A percentile compares a stretch with the other conserved stretches of the same genome.
phyloP scores from a whole-genome alignment of 1,140 invertebrate species.

The Bombus sibiricus region DNA sequence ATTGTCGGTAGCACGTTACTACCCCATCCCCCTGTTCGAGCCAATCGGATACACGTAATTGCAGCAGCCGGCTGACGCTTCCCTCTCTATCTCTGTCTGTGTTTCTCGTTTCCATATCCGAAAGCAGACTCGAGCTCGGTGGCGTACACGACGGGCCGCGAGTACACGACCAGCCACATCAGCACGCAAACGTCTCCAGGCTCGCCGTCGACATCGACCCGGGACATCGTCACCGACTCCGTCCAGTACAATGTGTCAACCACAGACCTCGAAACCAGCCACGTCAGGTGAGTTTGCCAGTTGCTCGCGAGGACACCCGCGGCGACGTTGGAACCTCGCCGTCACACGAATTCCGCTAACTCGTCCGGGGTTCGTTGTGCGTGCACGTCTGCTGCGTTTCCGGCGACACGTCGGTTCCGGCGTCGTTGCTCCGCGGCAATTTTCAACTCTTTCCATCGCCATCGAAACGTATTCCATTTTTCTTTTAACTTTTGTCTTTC shows the following conservation, averaged over 20 bases:
- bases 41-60: constrained; percentile 52
- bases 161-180: constrained; percentile 76
- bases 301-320: constrained; percentile 11
- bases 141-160: constrained; percentile 77
- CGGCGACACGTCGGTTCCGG: background rate
- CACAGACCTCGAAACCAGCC: constrained; percentile 74
- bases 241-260: constrained; percentile 78
- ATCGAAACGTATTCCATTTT: background rate
- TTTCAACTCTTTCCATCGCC: background rate
- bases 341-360: background rate
- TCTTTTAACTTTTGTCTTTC: accelerated
- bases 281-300: constrained; percentile 72
- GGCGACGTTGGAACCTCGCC: background rate
- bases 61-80: constrained; percentile 39
- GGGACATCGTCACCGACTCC: constrained; percentile 75
- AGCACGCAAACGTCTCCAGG: constrained; percentile 73
- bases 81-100: background rate
- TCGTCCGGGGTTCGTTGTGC: background rate
- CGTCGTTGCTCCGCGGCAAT: background rate
- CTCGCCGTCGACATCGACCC: constrained; percentile 71
- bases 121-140: constrained; percentile 77
- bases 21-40: constrained; percentile 23
- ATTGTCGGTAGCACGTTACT: constrained; percentile 59
- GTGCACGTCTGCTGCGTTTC: background rate
- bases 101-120: constrained; percentile 43